Percentiles rank a stretch among this genome's conserved stretches.
Evolutionary conservation across 2,797 vertebrate genomes (phyloP).

Genomic region (Aldrovandia affinis): DNA sequence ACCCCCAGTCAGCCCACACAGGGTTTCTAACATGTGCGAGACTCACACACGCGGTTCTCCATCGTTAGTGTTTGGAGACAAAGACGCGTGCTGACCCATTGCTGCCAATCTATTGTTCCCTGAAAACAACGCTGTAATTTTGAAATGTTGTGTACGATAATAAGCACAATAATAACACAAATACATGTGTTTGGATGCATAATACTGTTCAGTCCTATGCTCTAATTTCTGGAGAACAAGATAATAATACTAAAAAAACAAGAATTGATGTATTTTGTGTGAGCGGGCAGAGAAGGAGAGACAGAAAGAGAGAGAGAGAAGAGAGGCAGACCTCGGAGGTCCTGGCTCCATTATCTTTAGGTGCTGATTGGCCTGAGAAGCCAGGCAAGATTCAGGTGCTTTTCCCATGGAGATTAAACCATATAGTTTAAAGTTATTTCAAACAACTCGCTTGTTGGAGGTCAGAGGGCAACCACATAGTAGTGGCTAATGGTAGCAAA

Average conservation of each 20-base stretch:
- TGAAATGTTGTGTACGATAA: background rate
- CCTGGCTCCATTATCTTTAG: constrained; percentile 64
- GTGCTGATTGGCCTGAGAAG: constrained; percentile 71
- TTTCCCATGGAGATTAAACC: constrained; percentile 79
- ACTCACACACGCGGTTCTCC: too few species aligned
- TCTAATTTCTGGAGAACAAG: too few species aligned
- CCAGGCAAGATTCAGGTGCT: constrained; percentile 56
- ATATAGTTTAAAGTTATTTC: constrained; percentile 74
- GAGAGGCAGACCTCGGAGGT: constrained; percentile 61
- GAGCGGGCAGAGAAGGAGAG: constrained; percentile 32
- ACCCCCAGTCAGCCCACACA: background rate
- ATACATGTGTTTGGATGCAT: constrained; percentile 28
- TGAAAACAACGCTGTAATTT: background rate
- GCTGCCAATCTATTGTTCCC: too few species aligned
- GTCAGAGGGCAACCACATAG: constrained; percentile 80
- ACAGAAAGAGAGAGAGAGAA: constrained; percentile 8
- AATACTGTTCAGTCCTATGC: too few species aligned
- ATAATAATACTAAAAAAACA: too few species aligned
- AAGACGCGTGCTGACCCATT: too few species aligned
- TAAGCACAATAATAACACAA: background rate
- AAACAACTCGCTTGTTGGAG: constrained; percentile 70
- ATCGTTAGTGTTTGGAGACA: too few species aligned
- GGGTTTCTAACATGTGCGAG: background rate
- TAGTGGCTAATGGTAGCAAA: constrained; percentile 81
- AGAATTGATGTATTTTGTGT: too few species aligned